A percentile compares a stretch with the other conserved stretches of the same genome.
These are phyloP conservation scores for Stomatorhinus walkeri DNA, from an alignment of 2,797 vertebrate genomes.

Conservation along the genomic window DNA sequence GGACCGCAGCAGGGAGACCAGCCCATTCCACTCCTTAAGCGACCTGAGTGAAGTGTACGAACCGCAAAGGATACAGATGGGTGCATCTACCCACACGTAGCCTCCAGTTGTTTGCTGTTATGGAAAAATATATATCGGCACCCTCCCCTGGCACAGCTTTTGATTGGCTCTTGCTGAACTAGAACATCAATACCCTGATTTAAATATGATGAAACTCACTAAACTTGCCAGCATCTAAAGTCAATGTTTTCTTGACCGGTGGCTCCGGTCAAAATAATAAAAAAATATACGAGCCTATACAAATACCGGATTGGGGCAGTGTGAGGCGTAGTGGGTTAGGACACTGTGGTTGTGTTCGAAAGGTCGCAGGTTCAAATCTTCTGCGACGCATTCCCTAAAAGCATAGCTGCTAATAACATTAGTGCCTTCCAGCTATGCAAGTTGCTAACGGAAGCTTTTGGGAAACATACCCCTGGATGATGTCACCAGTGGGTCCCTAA, in stretches of 20 bases:
- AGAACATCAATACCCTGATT: not conserved
- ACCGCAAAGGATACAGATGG: not conserved
- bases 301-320: not conserved
- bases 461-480: not conserved
- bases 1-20: slow-evolving; percentile 55
- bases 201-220: not conserved
- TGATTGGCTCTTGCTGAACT: not conserved
- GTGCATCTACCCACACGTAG: not conserved
- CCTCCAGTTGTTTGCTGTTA: not conserved
- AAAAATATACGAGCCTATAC: not conserved
- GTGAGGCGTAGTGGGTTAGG: not conserved
- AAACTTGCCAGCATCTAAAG: not conserved
- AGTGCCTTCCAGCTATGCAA: not conserved
- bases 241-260: not conserved
- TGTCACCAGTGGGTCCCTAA: not conserved
- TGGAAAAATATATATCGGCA: not conserved
- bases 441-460: not conserved
- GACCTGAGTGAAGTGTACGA: slow-evolving; percentile 72
- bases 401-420: not conserved
- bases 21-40: slow-evolving; percentile 64
- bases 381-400: not conserved
- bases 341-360: not conserved
- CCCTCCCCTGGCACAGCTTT: not conserved
- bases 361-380: not conserved
- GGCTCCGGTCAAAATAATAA: not conserved